A percentile compares a stretch with the other conserved stretches of the same genome.
Conservation (phyloP, 1,140 invertebrate species). For the Dendrolimus kikuchii region DNA sequence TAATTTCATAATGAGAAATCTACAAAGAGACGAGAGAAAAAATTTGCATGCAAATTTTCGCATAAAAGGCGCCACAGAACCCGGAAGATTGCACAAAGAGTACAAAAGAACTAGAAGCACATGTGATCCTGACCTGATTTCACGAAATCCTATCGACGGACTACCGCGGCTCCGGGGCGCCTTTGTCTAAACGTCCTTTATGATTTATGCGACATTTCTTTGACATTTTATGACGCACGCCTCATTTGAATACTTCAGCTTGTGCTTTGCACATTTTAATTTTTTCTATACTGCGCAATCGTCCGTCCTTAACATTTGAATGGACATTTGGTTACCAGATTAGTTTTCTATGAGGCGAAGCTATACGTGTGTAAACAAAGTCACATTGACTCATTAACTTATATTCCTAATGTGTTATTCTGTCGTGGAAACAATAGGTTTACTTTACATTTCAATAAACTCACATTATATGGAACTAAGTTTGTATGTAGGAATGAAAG, state of each 20-base stretch:
- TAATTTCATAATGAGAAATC: slow-evolving; percentile 6
- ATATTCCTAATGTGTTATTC: slow-evolving; percentile 24
- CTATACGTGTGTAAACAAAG: slow-evolving; percentile 48
- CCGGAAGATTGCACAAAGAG: slow-evolving; percentile 65
- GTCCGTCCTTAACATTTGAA: slow-evolving; percentile 60
- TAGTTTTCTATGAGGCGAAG: slow-evolving; percentile 51
- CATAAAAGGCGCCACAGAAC: slow-evolving; percentile 31
- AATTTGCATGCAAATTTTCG: slow-evolving; percentile 36
- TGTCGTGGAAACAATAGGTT: slow-evolving; percentile 14
- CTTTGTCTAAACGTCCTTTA: slow-evolving; percentile 53
- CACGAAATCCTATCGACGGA: slow-evolving; percentile 43
- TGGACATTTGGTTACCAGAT: slow-evolving; percentile 70
- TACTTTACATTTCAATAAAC: slow-evolving; percentile 27
- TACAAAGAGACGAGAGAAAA: slow-evolving; percentile 26
- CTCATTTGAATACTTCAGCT: slow-evolving; percentile 66
- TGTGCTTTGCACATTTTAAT: slow-evolving; percentile 65
- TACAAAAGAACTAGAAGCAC: slow-evolving; percentile 48
- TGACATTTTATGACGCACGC: slow-evolving; percentile 66
- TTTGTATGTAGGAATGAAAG: too few species aligned
- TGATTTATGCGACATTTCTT: slow-evolving; percentile 67
- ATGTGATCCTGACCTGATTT: slow-evolving; percentile 70
- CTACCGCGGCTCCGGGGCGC: slow-evolving; percentile 49
- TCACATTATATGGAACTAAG: too few species aligned
- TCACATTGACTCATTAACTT: slow-evolving; percentile 35
- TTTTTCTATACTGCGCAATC: slow-evolving; percentile 54